Evolutionary conservation across 2,113 vertebrate species (phyloP).

Genomic region (Opisthocomus hoazin): DNA sequence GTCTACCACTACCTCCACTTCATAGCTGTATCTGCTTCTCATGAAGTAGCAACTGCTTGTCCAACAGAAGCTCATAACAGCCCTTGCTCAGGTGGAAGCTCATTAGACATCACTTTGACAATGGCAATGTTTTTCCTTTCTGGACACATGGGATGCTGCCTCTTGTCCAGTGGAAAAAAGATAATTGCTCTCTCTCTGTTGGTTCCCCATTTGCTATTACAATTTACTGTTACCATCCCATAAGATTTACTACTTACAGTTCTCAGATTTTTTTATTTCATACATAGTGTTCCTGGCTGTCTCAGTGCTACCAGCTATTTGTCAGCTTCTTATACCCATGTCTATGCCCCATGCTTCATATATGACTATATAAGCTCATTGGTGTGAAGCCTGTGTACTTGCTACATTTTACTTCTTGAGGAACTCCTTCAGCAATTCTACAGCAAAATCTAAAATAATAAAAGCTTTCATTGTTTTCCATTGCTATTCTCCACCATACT

Average conservation of each 20-base stretch:
- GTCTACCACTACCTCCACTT: background rate
- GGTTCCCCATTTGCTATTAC: background rate
- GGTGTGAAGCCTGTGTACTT: background rate
- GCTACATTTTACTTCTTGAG: background rate
- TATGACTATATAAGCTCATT: background rate
- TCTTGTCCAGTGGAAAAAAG: background rate
- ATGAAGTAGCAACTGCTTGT: background rate
- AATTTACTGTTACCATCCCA: background rate
- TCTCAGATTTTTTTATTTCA: background rate
- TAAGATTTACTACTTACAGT: background rate
- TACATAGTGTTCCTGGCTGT: background rate
- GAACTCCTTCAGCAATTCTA: background rate
- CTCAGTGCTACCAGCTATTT: background rate
- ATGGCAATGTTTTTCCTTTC: background rate
- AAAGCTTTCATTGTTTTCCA: background rate
- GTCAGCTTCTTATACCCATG: background rate
- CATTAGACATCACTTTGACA: background rate
- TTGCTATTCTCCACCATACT: background rate
- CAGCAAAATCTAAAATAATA: background rate
- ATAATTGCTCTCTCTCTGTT: background rate
- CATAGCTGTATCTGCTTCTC: background rate
- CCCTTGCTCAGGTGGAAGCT: background rate
- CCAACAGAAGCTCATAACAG: background rate
- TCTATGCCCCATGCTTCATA: background rate
- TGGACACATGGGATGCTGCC: background rate